Conservation (phyloP, 2,888 invertebrate species). For the Acanthosepion pharaonis region DNA sequence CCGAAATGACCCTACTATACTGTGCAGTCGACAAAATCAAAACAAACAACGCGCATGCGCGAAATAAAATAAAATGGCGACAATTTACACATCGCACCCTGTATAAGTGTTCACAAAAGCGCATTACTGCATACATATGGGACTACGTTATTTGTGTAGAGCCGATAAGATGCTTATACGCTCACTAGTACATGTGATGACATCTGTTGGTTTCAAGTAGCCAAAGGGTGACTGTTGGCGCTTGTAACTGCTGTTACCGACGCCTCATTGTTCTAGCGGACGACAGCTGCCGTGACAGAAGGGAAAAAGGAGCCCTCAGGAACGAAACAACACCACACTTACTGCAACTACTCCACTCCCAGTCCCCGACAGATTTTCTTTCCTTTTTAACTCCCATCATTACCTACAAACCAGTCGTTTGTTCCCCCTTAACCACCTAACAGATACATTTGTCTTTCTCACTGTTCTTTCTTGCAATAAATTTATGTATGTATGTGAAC, state of each 20-base stretch:
- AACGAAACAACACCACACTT: neutral
- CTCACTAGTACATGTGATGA: neutral
- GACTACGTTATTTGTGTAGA: neutral
- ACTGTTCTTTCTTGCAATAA: neutral
- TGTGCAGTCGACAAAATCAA: no score
- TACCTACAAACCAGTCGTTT: neutral
- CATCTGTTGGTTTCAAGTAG: neutral
- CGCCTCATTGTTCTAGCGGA: neutral
- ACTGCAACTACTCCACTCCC: neutral
- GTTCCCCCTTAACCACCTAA: neutral
- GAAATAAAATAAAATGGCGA: no score
- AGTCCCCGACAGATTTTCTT: neutral
- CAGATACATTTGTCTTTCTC: neutral
- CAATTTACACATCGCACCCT: neutral
- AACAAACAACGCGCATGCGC: no score
- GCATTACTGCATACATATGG: neutral
- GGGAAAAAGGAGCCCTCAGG: neutral
- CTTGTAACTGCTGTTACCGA: neutral
- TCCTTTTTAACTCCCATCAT: constrained; percentile 2
- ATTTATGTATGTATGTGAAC: neutral
- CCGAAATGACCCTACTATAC: no score
- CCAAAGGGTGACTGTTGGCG: neutral
- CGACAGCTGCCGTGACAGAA: constrained; percentile 21
- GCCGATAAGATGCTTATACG: neutral
- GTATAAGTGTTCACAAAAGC: neutral